Base-by-base conservation (phyloP, 2,797 vertebrate genomes). In the Euphonia xanthogaster region DNA sequence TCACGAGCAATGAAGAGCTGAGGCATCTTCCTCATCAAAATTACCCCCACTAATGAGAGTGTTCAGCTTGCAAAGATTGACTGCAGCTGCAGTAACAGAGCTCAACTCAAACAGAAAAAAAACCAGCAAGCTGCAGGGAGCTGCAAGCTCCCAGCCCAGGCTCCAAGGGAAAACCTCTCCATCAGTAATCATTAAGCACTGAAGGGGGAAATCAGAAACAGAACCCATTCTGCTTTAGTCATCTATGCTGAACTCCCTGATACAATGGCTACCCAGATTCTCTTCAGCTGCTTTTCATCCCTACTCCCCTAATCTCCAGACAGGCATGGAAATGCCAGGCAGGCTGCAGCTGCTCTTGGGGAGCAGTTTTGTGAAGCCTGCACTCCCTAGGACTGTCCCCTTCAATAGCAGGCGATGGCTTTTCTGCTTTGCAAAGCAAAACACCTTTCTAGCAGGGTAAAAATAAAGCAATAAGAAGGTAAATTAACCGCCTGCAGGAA, bases 171-270 rank as follows among this genome's bases (percentile, higher is more conserved):
- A 73, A 71, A 47, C n/a, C 53, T 88, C 82, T 80, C 86, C 61
- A 55, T 93, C 79, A 72, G 73, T 81, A 81, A 94, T 71, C 84
- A 92, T 88, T 79, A 93, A 63, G 60, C 83, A 83, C 40, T 57
- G 61, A 90, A 92, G 55, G 45, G 76, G 40, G 39, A 94, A 94
- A 95, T 93, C 54, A 91, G 75, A 94, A 96, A 72, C 75, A 94
- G 66, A 89, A 67, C 23, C 28, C 10, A 2, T 72, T 86, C 73
- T 83, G 45, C 67, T 93, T 54, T 63, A 88, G 84, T 31, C 39
- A 73, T 63, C 70, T 63, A 37, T 31, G 12, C 74, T 73, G 82
- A 39, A 8, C 45, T 40, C 55, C 18, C 44, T 77, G 51, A 15
- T 60, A 86, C 62, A 86, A 44, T 42, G 20, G 28, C 66, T 91